Conservation (phyloP, 2,113 vertebrate species). For the Piprites chloris region DNA sequence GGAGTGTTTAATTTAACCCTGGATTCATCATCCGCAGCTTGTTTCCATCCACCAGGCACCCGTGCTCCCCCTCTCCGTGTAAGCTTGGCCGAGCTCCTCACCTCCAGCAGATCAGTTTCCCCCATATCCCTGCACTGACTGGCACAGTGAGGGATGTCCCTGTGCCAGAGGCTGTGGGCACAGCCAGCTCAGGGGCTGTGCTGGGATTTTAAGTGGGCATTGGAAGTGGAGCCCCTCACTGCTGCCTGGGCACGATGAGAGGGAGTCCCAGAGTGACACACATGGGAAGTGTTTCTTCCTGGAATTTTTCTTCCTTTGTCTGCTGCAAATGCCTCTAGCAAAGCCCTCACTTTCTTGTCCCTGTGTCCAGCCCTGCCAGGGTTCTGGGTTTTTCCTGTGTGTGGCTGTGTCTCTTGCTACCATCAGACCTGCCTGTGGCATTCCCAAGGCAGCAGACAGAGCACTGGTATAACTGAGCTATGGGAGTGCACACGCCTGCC, state of each 20-base stretch:
- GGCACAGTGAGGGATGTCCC: neutral
- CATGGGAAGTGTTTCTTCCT: neutral
- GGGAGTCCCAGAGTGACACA: neutral
- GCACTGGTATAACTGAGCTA: rapidly evolving
- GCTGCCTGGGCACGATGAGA: rapidly evolving
- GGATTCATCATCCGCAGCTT: constrained; percentile 47
- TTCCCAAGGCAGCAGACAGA: rapidly evolving
- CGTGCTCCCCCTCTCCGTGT: neutral
- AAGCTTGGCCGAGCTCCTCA: neutral
- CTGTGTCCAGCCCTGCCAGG: neutral
- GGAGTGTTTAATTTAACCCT: constrained; percentile 62
- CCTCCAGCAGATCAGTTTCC: neutral
- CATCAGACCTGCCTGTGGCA: neutral
- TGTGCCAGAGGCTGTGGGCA: neutral
- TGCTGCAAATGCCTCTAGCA: neutral
- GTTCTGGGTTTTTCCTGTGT: neutral
- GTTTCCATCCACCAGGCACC: constrained; percentile 39
- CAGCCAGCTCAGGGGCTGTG: neutral
- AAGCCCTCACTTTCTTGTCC: rapidly evolving
- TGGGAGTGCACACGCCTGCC: rapidly evolving
- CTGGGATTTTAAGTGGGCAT: neutral
- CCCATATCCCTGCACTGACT: rapidly evolving
- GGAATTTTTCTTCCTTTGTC: neutral
- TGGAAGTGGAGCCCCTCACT: neutral
- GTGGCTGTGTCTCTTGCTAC: neutral